phyloP scores from a whole-genome alignment of 2,888 invertebrate species.

The Euspilapteryx auroguttella region DNA sequence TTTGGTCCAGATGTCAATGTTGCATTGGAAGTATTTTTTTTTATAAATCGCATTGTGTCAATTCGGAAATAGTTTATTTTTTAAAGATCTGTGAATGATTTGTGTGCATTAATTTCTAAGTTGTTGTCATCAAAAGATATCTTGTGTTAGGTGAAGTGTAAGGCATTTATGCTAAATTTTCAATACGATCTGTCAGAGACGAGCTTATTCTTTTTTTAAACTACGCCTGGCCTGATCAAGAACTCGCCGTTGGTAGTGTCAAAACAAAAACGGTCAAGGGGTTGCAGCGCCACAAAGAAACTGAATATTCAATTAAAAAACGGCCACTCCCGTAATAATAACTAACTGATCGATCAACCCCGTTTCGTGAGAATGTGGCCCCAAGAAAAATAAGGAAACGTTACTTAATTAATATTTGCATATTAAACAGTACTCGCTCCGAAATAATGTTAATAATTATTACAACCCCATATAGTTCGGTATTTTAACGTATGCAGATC shows the following conservation, averaged over 20 bases:
- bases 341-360: constrained; percentile 41
- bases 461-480: constrained; percentile 13
- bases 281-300: no score
- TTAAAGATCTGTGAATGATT: constrained; percentile 22
- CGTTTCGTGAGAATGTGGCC: constrained; percentile 41
- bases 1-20: constrained; percentile 41
- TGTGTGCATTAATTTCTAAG: constrained; percentile 25
- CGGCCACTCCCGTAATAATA: no score
- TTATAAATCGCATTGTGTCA: constrained; percentile 16
- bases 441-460: constrained; percentile 27
- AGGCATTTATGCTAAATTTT: no score
- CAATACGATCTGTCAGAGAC: no score
- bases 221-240: no score
- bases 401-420: constrained; percentile 50
- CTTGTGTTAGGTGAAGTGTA: no score
- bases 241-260: no score
- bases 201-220: no score
- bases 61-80: constrained; percentile 47
- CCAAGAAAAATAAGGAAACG: constrained; percentile 35
- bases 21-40: constrained; percentile 27
- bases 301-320: constrained; percentile 4
- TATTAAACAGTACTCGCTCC: constrained; percentile 27
- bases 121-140: no score
- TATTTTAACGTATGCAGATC: constrained; percentile 42
- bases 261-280: no score